These are phyloP conservation scores for Piaya cayana DNA, from an alignment of 2,113 vertebrate genomes.

Conservation along the genomic window DNA sequence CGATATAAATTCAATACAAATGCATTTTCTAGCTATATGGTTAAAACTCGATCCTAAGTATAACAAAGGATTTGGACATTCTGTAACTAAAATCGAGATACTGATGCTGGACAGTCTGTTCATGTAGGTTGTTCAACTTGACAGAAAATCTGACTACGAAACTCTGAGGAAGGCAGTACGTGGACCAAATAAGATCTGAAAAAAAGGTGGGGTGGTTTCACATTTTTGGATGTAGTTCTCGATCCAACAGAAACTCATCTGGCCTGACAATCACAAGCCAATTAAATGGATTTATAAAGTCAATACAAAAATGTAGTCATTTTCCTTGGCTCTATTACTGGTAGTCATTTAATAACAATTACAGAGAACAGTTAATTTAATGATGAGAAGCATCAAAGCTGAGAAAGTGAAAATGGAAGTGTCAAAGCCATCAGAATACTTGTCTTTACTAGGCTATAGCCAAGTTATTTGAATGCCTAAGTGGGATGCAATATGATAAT, in stretches of 20 bases:
- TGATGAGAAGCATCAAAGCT: conserved; percentile 63
- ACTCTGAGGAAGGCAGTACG: neutral
- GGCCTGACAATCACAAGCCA: conserved; percentile 38
- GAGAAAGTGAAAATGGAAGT: conserved; percentile 72
- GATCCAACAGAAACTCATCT: conserved; percentile 37
- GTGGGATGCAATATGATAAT: conserved; percentile 38
- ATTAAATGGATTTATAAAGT: conserved; percentile 65
- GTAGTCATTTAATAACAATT: conserved; percentile 70
- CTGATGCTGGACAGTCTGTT: neutral
- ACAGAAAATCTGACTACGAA: neutral
- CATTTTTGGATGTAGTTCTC: neutral
- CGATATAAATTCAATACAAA: conserved; percentile 45
- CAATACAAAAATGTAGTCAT: conserved; percentile 54
- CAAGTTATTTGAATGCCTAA: neutral
- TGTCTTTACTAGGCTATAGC: neutral
- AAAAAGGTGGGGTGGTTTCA: neutral
- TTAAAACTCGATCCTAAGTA: neutral
- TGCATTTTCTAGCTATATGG: neutral
- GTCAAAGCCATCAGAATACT: conserved; percentile 65
- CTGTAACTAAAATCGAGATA: neutral
- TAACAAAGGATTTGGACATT: neutral
- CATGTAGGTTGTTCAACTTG: neutral
- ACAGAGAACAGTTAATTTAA: conserved; percentile 64
- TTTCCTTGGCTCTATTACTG: conserved; percentile 38
- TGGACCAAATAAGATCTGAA: neutral